Percentiles rank a stretch among this genome's conserved stretches.
phyloP scores from a whole-genome alignment of 2,888 invertebrate species.

The Pristionchus arcanus region DNA sequence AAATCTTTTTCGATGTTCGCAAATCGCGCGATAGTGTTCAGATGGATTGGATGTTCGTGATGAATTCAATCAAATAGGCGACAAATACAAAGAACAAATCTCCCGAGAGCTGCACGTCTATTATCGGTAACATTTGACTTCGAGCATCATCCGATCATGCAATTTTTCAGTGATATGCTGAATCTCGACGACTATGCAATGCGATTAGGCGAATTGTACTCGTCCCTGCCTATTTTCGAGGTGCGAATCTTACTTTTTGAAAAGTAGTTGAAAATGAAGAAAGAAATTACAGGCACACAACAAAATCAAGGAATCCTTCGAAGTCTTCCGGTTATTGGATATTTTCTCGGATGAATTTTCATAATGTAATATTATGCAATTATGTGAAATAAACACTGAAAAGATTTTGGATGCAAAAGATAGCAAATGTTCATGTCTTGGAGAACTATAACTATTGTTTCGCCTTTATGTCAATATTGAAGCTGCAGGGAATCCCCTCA shows the following conservation, averaged over 20 bases:
- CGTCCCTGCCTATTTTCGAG: neutral
- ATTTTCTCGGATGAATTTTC: neutral
- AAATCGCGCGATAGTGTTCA: too few relatives aligned
- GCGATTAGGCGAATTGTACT: constrained; percentile 7
- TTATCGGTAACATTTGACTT: neutral
- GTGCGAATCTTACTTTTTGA: neutral
- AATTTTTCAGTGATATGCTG: neutral
- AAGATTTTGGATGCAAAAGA: too few relatives aligned
- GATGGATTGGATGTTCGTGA: neutral
- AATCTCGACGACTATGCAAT: neutral
- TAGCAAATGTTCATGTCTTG: too few relatives aligned
- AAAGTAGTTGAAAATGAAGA: neutral
- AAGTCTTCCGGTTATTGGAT: constrained; percentile 12
- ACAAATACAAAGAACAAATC: neutral
- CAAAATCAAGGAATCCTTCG: neutral
- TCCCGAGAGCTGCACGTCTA: neutral
- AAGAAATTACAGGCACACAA: neutral
- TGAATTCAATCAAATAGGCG: neutral
- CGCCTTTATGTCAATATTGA: too few relatives aligned
- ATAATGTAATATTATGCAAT: neutral
- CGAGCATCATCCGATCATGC: too few relatives aligned
- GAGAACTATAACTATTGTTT: too few relatives aligned
- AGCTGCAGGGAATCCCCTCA: too few relatives aligned
- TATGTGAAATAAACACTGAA: too few relatives aligned
- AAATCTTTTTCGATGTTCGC: too few relatives aligned